phyloP scores from a whole-genome alignment of 1,140 invertebrate species.

The Drosophila serrata region DNA sequence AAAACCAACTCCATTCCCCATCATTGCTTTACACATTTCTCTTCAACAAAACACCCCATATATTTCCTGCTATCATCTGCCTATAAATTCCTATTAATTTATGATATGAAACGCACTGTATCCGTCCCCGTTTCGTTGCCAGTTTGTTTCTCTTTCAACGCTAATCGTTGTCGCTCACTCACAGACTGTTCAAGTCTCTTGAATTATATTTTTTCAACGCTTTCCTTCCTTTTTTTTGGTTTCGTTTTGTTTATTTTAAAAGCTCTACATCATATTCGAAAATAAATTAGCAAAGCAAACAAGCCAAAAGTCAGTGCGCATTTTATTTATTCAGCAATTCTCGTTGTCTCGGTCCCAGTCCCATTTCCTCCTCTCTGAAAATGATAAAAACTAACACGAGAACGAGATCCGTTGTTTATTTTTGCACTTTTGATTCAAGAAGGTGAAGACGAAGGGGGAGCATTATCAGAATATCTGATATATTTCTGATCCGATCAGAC shows the following conservation, averaged over 20 bases:
- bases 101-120: slow-evolving; percentile 29
- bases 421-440: slow-evolving; percentile 71
- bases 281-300: slow-evolving; percentile 81
- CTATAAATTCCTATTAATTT: not conserved
- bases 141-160: slow-evolving; percentile 34
- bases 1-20: no score
- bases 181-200: slow-evolving; percentile 31
- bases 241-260: slow-evolving; percentile 76
- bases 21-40: not conserved
- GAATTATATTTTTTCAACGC: slow-evolving; percentile 12
- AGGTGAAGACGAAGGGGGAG: slow-evolving; percentile 33
- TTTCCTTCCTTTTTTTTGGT: slow-evolving; percentile 34
- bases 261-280: slow-evolving; percentile 82
- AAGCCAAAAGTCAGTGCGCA: slow-evolving; percentile 67
- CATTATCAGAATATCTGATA: slow-evolving; percentile 31
- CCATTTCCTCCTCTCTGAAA: slow-evolving; percentile 20
- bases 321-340: slow-evolving; percentile 63
- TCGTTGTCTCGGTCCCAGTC: slow-evolving; percentile 40
- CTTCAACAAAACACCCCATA: not conserved
- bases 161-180: slow-evolving; percentile 20
- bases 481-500: slow-evolving; percentile 68
- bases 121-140: slow-evolving; percentile 5
- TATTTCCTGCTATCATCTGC: not conserved
- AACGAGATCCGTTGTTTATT: slow-evolving; percentile 68
- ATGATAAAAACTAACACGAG: slow-evolving; percentile 53